phyloP scores from a whole-genome alignment of 2,797 vertebrate genomes.

The Catostomus latipinnis region DNA sequence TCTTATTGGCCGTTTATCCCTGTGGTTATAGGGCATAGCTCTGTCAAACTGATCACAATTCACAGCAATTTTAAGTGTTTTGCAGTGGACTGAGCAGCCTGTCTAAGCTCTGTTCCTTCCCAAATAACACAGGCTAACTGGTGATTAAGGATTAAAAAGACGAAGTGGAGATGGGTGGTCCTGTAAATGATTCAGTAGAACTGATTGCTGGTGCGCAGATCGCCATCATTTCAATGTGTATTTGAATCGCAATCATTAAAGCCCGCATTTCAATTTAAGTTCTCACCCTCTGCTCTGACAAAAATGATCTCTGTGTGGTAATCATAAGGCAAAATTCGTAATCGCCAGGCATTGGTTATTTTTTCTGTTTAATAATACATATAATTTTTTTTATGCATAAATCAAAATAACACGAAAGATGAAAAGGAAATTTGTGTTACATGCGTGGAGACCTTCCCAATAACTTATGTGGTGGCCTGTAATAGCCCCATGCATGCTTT shows the following conservation, averaged over 20 bases:
- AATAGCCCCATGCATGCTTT: slow-evolving; percentile 26
- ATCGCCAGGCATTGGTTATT: slow-evolving; percentile 23
- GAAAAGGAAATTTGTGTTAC: slow-evolving; percentile 10
- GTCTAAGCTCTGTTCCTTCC: slow-evolving; percentile 19
- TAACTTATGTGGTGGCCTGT: slow-evolving; percentile 6
- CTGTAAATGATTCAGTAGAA: slow-evolving; percentile 47
- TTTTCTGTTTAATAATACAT: slow-evolving; percentile 41
- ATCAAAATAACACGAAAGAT: slow-evolving; percentile 3
- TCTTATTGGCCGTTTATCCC: slow-evolving; percentile 71
- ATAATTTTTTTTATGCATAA: not conserved
- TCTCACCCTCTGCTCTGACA: slow-evolving; percentile 17
- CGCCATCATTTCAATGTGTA: slow-evolving; percentile 32
- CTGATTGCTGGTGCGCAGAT: slow-evolving; percentile 48
- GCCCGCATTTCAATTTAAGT: slow-evolving; percentile 34
- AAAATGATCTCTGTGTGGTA: slow-evolving; percentile 41
- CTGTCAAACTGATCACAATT: slow-evolving; percentile 70
- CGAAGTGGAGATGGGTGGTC: slow-evolving; percentile 12
- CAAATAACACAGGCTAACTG: slow-evolving; percentile 32
- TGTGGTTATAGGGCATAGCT: slow-evolving; percentile 59
- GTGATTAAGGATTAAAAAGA: slow-evolving; percentile 36
- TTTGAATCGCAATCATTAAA: slow-evolving; percentile 42
- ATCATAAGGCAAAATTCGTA: slow-evolving; percentile 32
- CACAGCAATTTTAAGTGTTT: slow-evolving; percentile 63
- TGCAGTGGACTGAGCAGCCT: slow-evolving; percentile 28
- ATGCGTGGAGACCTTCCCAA: not conserved